phyloP scores from a whole-genome alignment of 2,113 vertebrate genomes.

The Catharus bicknelli region DNA sequence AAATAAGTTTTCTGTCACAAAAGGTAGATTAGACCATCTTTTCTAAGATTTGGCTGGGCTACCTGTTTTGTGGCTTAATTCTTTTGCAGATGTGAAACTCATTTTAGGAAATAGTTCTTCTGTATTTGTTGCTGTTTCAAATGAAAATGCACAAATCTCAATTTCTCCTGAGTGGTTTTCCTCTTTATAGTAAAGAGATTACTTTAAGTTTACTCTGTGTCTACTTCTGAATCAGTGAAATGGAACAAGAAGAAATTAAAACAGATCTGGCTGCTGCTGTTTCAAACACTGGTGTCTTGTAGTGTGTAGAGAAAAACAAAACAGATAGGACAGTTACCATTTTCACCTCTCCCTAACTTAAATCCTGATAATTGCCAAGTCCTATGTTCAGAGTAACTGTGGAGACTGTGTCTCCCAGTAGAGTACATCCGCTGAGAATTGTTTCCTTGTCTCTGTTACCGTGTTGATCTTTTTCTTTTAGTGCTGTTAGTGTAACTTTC shows the following conservation, averaged over 20 bases:
- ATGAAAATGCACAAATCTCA: background rate
- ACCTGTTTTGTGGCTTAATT: background rate
- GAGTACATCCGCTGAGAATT: background rate
- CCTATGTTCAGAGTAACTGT: background rate
- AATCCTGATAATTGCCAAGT: background rate
- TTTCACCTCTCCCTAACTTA: background rate
- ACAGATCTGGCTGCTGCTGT: background rate
- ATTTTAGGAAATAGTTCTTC: background rate
- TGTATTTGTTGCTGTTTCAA: background rate
- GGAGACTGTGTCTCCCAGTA: background rate
- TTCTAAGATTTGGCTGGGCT: background rate
- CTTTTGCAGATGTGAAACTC: background rate
- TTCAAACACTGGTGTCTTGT: background rate
- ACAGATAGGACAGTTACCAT: background rate
- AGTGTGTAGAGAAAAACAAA: background rate
- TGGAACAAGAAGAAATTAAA: background rate
- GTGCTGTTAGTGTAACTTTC: background rate
- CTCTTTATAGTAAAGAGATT: background rate
- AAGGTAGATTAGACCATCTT: background rate
- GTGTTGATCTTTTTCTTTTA: background rate
- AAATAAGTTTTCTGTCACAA: background rate
- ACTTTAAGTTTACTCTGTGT: background rate
- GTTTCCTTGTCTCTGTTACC: background rate
- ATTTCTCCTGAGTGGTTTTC: background rate
- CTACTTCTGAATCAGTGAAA: background rate